Evolutionary conservation across 2,888 invertebrate genomes (phyloP).

Genomic region (Brenthis ino): DNA sequence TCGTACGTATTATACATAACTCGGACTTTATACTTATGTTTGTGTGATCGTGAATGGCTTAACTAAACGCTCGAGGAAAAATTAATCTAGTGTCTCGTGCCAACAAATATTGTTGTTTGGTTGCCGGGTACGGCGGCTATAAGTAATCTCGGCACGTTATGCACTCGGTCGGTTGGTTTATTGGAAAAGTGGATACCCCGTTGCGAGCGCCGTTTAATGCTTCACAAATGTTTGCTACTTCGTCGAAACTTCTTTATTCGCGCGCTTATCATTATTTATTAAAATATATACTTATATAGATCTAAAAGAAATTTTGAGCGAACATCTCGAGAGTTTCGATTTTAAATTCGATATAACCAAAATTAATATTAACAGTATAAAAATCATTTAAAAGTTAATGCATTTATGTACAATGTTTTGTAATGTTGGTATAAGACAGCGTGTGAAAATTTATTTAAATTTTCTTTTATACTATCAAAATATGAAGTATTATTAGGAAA

Average conservation of each 20-base stretch:
- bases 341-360: too few relatives aligned
- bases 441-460: too few relatives aligned
- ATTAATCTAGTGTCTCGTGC: conserved; percentile 73
- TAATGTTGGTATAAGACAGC: too few relatives aligned
- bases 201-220: conserved; percentile 42
- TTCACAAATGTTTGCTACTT: conserved; percentile 49
- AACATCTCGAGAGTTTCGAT: too few relatives aligned
- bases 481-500: too few relatives aligned
- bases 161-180: conserved; percentile 72
- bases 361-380: too few relatives aligned
- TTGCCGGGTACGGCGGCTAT: conserved; percentile 63
- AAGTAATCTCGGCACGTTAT: conserved; percentile 78
- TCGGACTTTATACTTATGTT: conserved; percentile 9
- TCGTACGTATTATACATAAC: too few relatives aligned
- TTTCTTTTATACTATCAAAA: too few relatives aligned
- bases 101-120: conserved; percentile 78
- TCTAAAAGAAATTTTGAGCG: too few relatives aligned
- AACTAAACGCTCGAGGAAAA: conserved; percentile 70
- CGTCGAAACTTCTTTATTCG: conserved; percentile 6
- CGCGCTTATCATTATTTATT: background rate
- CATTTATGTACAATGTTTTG: too few relatives aligned
- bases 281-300: background rate
- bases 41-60: conserved; percentile 42
- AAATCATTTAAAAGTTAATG: too few relatives aligned
- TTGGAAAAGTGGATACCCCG: conserved; percentile 68